These are phyloP conservation scores for Seriola aureovittata DNA, from an alignment of 2,113 vertebrate genomes.

Conservation along the genomic window DNA sequence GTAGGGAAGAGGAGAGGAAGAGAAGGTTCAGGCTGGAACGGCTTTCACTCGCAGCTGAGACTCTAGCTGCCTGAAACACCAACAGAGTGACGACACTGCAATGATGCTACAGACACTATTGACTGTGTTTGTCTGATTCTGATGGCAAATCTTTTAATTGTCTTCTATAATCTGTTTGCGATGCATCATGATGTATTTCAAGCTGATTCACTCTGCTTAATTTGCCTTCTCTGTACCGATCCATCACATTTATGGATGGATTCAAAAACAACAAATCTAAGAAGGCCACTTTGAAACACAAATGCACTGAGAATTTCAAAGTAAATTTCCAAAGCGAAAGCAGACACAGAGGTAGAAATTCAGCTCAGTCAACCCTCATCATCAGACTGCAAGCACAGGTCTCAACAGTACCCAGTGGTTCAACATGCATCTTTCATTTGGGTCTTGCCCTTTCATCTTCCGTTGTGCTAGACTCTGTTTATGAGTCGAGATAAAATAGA, in stretches of 20 bases:
- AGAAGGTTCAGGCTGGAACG: neutral
- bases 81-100: neutral
- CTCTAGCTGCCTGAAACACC: neutral
- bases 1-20: neutral
- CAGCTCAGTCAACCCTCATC: conserved; percentile 24
- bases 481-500: conserved; percentile 54
- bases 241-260: neutral
- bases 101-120: neutral
- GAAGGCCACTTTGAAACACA: neutral
- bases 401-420: conserved; percentile 26
- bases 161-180: neutral
- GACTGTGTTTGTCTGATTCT: no score
- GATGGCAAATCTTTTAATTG: neutral
- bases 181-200: neutral
- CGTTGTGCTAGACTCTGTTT: conserved; percentile 47
- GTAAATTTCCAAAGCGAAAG: conserved; percentile 3
- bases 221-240: neutral
- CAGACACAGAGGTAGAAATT: neutral
- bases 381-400: conserved; percentile 29
- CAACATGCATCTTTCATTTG: conserved; percentile 67
- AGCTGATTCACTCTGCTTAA: neutral
- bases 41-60: neutral
- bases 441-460: conserved; percentile 59
- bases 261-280: conserved; percentile 1
- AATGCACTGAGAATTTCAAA: neutral